Base-by-base conservation (phyloP, 2,113 vertebrate genomes). In the Solenodon paradoxus region DNA sequence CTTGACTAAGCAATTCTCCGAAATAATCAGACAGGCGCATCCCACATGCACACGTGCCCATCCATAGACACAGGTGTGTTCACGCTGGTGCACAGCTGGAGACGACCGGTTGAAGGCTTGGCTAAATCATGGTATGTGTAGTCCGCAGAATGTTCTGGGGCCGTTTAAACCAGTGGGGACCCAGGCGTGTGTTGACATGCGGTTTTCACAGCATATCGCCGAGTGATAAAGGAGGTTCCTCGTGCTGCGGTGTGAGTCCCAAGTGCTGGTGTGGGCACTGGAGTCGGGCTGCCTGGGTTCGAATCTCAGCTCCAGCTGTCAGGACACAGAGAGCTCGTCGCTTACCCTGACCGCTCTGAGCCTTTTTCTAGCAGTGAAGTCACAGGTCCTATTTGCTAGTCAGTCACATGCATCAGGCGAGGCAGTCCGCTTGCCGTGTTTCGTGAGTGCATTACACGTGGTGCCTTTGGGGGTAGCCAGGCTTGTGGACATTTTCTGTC, bases 381-480 rank as follows among this genome's bases (percentile, higher is more conserved):
- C 35, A 51, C 2, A 42, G 55, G 61, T 59, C 9, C 71, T n/a
- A 2, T 66, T n/a, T 75, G 47, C 32, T n/a, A 1, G 24, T 40
- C 66, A 40, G 0, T 45, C 30, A 45, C 1, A 16, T 8, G 1
- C 30, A 11, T 61, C 7, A 5, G 11, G 24, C n/a, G 32, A 26
- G 64, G 32, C 0, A 2, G 2, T 24, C 38, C 10, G 5, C 26
- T 35, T n/a, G n/a, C n/a, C n/a, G n/a, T n/a, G n/a, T n/a, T n/a
- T n/a, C n/a, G n/a, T n/a, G n/a, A n/a, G n/a, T n/a, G n/a, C n/a
- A n/a, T n/a, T n/a, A n/a, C n/a, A n/a, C n/a, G n/a, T n/a, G n/a
- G n/a, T 3, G 26, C 26, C 59, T 8, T 63, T 63, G 10, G 20
- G 13, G 5, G n/a, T 20, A 16, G 0, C 15, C 2, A 22, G 42